Evolutionary conservation across 2,113 vertebrate genomes (phyloP).

Genomic region (Engraulis encrasicolus): DNA sequence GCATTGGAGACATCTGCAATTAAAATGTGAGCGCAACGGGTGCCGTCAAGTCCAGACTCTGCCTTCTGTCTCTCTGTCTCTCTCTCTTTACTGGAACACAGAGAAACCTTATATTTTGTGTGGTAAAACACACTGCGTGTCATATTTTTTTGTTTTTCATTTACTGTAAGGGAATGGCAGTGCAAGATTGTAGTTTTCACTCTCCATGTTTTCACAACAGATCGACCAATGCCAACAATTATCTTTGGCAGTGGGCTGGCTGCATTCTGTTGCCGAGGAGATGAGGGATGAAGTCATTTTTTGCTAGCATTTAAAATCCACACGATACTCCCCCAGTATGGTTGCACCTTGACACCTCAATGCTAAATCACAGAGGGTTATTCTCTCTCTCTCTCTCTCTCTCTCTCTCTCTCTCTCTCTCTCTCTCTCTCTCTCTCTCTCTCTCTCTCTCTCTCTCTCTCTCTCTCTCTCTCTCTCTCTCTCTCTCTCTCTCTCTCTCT

Average conservation of each 20-base stretch:
- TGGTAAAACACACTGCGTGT: slow-evolving; percentile 27
- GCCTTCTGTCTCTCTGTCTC: slow-evolving; percentile 53
- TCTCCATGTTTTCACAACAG: background rate
- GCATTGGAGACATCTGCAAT: slow-evolving; percentile 66
- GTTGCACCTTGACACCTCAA: slow-evolving; percentile 16
- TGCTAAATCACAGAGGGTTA: slow-evolving; percentile 4
- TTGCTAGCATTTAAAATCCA: background rate
- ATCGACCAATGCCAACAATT: background rate
- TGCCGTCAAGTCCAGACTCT: slow-evolving; percentile 51
- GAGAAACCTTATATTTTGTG: slow-evolving; percentile 60
- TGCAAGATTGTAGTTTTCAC: background rate
- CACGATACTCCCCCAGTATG: background rate
- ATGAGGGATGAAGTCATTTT: slow-evolving; percentile 12
- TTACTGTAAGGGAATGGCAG: background rate
- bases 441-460: too few relatives aligned
- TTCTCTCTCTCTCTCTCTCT: too few relatives aligned
- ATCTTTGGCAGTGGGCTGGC: background rate
- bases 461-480: too few relatives aligned
- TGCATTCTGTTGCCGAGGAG: background rate
- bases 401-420: too few relatives aligned
- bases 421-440: too few relatives aligned
- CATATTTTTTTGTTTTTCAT: background rate
- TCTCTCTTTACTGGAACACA: slow-evolving; percentile 52
- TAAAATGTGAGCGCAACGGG: slow-evolving; percentile 56
- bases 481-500: too few relatives aligned